Evolutionary conservation across 2,888 invertebrate species (phyloP).

Genomic region (Chrysopilus asiliformis): DNA sequence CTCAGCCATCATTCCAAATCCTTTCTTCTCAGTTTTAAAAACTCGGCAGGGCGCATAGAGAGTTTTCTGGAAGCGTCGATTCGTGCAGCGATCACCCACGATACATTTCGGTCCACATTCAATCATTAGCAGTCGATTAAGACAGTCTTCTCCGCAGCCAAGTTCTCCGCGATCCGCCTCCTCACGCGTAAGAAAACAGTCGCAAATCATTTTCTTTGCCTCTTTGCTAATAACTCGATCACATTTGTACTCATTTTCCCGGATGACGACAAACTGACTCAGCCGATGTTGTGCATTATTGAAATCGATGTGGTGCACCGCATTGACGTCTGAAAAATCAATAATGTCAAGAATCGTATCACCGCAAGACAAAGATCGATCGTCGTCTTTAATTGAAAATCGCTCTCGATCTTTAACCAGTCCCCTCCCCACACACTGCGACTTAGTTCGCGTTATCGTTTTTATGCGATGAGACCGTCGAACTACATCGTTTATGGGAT

Average conservation of each 20-base stretch:
- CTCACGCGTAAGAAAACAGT: slow-evolving; percentile 82
- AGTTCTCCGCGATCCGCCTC: slow-evolving; percentile 70
- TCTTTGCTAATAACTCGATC: slow-evolving; percentile 81
- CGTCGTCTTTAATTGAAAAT: slow-evolving; percentile 17
- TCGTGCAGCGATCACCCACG: slow-evolving; percentile 81
- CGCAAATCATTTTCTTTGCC: slow-evolving; percentile 87
- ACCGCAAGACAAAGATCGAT: slow-evolving; percentile 16
- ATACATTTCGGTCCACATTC: slow-evolving; percentile 91
- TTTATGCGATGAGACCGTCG: slow-evolving; percentile 63
- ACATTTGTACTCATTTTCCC: slow-evolving; percentile 74
- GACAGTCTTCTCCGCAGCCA: slow-evolving; percentile 91
- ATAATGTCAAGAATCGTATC: no score
- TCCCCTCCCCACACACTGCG: slow-evolving; percentile 51
- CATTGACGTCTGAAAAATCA: slow-evolving; percentile 26
- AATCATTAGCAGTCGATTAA: slow-evolving; percentile 94
- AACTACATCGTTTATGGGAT: slow-evolving; percentile 44
- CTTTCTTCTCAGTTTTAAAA: slow-evolving; percentile 88
- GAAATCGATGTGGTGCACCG: slow-evolving; percentile 15
- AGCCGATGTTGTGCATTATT: slow-evolving; percentile 28
- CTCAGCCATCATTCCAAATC: slow-evolving; percentile 67
- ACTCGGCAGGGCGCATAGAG: slow-evolving; percentile 75
- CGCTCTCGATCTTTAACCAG: slow-evolving; percentile 44
- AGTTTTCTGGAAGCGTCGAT: slow-evolving; percentile 82
- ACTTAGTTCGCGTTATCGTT: slow-evolving; percentile 55
- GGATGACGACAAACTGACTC: slow-evolving; percentile 64